Conservation (phyloP, 2,888 invertebrate species). For the Lycia hirtaria region DNA sequence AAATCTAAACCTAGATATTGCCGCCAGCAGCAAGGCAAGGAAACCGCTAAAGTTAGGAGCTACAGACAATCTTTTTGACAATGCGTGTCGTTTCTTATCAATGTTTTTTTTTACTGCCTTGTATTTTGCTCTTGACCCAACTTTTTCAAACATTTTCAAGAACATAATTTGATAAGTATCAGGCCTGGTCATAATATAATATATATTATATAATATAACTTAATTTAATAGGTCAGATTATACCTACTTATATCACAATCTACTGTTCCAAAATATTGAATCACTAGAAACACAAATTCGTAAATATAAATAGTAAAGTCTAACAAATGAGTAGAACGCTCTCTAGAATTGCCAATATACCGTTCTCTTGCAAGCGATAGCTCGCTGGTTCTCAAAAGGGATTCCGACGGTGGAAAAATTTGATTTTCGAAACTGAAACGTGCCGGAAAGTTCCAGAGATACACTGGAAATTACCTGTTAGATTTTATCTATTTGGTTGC, state of each 20-base stretch:
- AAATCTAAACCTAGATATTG: no score
- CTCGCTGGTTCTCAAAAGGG: constrained; percentile 75
- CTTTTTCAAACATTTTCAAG: no score
- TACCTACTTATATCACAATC: not conserved
- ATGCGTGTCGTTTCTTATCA: no score
- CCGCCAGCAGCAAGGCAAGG: no score
- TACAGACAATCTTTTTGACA: no score
- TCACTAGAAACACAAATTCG: constrained; percentile 18
- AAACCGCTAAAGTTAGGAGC: no score
- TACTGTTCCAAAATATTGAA: constrained; percentile 12
- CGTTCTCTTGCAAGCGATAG: constrained; percentile 51
- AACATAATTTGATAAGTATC: no score
- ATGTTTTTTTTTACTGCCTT: no score
- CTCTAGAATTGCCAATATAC: constrained; percentile 69
- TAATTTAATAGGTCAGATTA: no score
- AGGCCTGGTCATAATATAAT: no score
- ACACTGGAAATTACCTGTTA: constrained; percentile 37
- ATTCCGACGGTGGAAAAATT: constrained; percentile 74
- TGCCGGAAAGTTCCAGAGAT: constrained; percentile 54
- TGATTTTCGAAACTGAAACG: constrained; percentile 80
- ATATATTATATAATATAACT: no score
- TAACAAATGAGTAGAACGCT: constrained; percentile 46
- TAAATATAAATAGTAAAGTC: constrained; percentile 4
- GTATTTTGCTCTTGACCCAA: no score
- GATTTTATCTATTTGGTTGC: constrained; percentile 28